Base-by-base conservation (phyloP, 2,888 invertebrate genomes). In the Sepiola atlantica region DNA sequence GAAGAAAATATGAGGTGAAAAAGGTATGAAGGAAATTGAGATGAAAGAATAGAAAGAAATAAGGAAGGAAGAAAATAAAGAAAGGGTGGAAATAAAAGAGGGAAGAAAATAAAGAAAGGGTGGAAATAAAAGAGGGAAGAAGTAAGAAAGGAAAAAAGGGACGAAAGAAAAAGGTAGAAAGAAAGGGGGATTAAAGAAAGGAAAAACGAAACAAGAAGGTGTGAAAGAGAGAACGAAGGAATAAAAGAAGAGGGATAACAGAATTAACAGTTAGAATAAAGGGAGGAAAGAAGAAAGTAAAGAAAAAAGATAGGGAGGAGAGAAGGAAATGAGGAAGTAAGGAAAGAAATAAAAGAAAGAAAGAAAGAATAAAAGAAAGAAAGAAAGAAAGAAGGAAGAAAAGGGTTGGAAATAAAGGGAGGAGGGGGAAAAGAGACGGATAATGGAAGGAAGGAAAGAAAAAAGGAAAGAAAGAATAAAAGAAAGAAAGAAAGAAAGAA, bases 371-470 rank as follows among this genome's bases (percentile, higher is more conserved):
- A 16, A n/a, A n/a, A n/a, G 12, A n/a, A n/a, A 16, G 1, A 12
- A n/a, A 77, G 77, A 77, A 12, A 77, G 14, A n/a, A 0, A n/a
- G n/a, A 77, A 12, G 0, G 61, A 10, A 21, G 8, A 20, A 28
- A 24, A 24, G 24, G 24, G 57, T 21, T 21, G 24, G 20, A 28
- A 28, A 61, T 24, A 61, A 28, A 61, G 12, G 4, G 28, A n/a
- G n/a, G n/a, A n/a, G n/a, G n/a, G n/a, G n/a, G n/a, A n/a, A n/a
- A n/a, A n/a, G n/a, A n/a, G n/a, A n/a, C n/a, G 6, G 16, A 77
- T 6, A n/a, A n/a, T n/a, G n/a, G 14, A 12, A 0, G 14, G n/a
- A n/a, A 12, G 0, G 61, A 10, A 1, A n/a, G 1, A n/a, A 77
- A n/a, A n/a, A n/a, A 77, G 28, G n/a, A 77, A 28, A n/a, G 10